Base-by-base conservation (phyloP, 1,140 invertebrate genomes). In the Capitella teleta region DNA sequence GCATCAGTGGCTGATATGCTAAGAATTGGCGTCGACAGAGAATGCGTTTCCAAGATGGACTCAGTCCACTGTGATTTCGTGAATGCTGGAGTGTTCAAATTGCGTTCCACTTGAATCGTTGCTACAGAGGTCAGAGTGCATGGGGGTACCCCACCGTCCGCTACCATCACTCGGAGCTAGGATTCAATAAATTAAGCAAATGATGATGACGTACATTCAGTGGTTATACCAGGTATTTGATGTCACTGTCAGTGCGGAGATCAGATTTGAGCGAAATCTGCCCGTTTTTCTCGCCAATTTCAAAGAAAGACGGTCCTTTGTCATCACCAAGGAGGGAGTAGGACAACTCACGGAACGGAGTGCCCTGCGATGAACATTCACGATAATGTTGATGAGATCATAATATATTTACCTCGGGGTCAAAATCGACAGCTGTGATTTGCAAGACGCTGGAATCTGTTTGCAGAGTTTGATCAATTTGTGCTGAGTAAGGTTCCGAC, bases 151-250 rank as follows among this genome's bases (percentile, higher is more conserved):
- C 61, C 61, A 14, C 51, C 49, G 55, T 66, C 64, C 25, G 44
- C 30, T n/a, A 58, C 64, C 14, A 44, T 26, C 2, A 66, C 58
- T 26, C 51, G 46, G 8, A 64, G 23, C 62, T 66, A 51, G 25
- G n/a, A n/a, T n/a, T n/a, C n/a, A n/a, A n/a, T n/a, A n/a, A n/a
- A n/a, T n/a, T n/a, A n/a, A n/a, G n/a, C n/a, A n/a, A n/a, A n/a
- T n/a, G n/a, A n/a, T n/a, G n/a, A n/a, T n/a, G n/a, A n/a, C n/a
- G n/a, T 32, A 32, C n/a, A 32, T 32, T 10, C n/a, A 32, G 8
- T 10, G 8, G n/a, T 10, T 32, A n/a, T 49, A 49, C 47, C 32
- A 38, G 21, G 28, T 51, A 51, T 28, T 44, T 19, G 1, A 28
- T 43, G 8, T 10, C 1, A n/a, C 23, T 21, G 40, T 51, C 49